Conservation (phyloP, 1,140 invertebrate species). For the Drosophila varians region DNA sequence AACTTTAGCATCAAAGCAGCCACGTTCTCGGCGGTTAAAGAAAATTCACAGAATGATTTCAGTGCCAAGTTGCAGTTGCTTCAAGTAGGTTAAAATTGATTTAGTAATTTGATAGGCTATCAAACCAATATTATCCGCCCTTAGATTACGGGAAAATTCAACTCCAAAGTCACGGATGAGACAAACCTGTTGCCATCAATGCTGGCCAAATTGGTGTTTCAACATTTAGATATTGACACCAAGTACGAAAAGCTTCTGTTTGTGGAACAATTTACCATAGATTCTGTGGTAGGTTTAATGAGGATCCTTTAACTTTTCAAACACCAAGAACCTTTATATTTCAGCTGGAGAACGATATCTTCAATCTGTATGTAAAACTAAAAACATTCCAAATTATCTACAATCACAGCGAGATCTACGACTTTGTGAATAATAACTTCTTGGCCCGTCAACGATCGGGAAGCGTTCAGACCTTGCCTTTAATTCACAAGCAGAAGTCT, state of each 20-base stretch:
- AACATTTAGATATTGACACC: constrained; percentile 87
- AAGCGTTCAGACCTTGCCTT: constrained; percentile 39
- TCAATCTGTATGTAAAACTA: constrained; percentile 88
- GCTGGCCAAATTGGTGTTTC: constrained; percentile 87
- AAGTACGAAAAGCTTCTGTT: constrained; percentile 87
- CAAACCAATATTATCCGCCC: neutral
- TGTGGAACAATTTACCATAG: constrained; percentile 88
- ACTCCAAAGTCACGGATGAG: constrained; percentile 73
- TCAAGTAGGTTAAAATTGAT: constrained; percentile 36
- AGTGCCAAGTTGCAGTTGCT: constrained; percentile 85
- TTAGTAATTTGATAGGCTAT: neutral
- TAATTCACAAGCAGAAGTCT: constrained; percentile 64
- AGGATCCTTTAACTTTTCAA: neutral
- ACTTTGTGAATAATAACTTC: constrained; percentile 85
- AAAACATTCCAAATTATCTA: constrained; percentile 89
- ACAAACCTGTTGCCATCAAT: constrained; percentile 85
- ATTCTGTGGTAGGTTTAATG: constrained; percentile 87
- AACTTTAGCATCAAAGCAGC: constrained; percentile 89
- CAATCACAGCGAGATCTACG: constrained; percentile 87
- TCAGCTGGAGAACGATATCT: constrained; percentile 87
- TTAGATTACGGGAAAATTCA: constrained; percentile 79
- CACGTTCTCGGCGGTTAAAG: constrained; percentile 87
- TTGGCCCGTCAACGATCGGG: constrained; percentile 63
- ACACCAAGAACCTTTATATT: constrained; percentile 42
- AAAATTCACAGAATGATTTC: constrained; percentile 86